Percentiles rank a stretch among this genome's conserved stretches.
Evolutionary conservation across 2,113 vertebrate genomes (phyloP).

Genomic region (Alectura lathami): DNA sequence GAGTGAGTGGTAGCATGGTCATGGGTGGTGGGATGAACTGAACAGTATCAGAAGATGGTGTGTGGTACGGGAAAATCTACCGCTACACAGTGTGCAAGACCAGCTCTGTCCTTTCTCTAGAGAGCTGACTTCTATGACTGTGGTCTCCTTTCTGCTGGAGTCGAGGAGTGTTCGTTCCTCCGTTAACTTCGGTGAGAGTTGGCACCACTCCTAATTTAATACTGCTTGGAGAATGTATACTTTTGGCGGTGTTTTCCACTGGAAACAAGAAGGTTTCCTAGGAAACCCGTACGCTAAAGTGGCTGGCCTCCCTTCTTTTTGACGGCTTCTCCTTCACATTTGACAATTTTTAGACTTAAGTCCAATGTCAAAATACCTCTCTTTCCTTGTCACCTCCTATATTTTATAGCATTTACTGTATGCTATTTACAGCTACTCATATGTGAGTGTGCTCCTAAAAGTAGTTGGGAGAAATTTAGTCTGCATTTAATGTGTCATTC

Average conservation of each 20-base stretch:
- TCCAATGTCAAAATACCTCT: neutral
- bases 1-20: neutral
- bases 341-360: neutral
- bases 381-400: neutral
- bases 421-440: neutral
- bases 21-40: neutral
- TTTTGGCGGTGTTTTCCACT: neutral
- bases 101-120: neutral
- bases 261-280: conserved; percentile 4
- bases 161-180: neutral
- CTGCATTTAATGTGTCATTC: neutral
- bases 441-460: neutral
- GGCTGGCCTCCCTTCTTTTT: neutral
- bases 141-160: neutral
- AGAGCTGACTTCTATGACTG: neutral
- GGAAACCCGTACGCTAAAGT: neutral
- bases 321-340: neutral
- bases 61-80: neutral
- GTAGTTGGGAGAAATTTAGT: neutral
- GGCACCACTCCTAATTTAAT: neutral
- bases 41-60: neutral
- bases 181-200: neutral
- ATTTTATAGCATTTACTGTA: neutral
- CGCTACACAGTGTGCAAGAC: neutral
- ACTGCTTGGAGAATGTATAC: neutral